A percentile compares a stretch with the other conserved stretches of the same genome.
Conservation (phyloP, 1,140 invertebrate species). For the Dendroctonus valens region DNA sequence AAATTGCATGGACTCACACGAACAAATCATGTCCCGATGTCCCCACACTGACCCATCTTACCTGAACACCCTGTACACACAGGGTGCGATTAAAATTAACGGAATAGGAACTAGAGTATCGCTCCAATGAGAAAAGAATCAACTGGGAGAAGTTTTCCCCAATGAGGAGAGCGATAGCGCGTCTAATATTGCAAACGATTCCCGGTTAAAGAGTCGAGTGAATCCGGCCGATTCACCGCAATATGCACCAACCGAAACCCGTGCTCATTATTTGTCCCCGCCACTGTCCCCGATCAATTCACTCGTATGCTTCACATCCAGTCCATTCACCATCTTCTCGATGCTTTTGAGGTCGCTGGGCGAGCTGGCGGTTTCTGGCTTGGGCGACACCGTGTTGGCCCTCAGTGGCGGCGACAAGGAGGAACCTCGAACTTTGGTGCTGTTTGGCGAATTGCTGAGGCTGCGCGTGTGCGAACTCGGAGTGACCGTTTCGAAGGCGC, state of each 20-base stretch:
- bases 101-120: too few species aligned
- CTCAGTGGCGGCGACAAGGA: slow-evolving; percentile 56
- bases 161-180: too few species aligned
- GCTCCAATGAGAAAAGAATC: slow-evolving; percentile 1
- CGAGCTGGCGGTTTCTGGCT: slow-evolving; percentile 48
- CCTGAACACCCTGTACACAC: too few species aligned
- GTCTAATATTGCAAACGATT: slow-evolving; percentile 28
- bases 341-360: slow-evolving; percentile 88
- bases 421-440: slow-evolving; percentile 50
- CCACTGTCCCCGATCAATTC: slow-evolving; percentile 35
- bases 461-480: slow-evolving; percentile 65
- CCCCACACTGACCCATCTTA: too few species aligned
- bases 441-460: slow-evolving; percentile 63
- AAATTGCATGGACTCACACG: too few species aligned
- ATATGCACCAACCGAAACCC: not conserved
- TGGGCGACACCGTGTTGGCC: slow-evolving; percentile 50
- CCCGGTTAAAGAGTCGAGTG: slow-evolving; percentile 15
- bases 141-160: slow-evolving; percentile 8
- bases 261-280: slow-evolving; percentile 42
- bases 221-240: too few species aligned
- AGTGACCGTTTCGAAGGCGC: slow-evolving; percentile 82
- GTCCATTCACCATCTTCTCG: slow-evolving; percentile 94
- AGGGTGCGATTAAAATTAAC: too few species aligned
- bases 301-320: slow-evolving; percentile 67
- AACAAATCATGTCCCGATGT: too few species aligned